Evolutionary conservation across 1,140 invertebrate species (phyloP).

Genomic region (Drosophila miranda): DNA sequence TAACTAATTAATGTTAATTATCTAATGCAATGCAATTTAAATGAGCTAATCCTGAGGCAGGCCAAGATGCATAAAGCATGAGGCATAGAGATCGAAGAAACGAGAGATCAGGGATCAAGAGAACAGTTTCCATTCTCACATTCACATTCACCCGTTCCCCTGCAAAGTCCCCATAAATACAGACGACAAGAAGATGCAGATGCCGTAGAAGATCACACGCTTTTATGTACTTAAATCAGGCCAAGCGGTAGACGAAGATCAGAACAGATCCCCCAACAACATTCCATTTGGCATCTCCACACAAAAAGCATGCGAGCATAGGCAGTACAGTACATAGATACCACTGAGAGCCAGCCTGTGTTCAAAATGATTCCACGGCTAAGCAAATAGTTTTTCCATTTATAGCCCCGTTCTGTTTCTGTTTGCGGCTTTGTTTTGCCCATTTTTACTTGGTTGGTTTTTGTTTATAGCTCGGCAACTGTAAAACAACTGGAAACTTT

Average conservation of each 20-base stretch:
- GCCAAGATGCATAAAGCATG: slow-evolving; percentile 24
- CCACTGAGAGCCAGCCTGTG: slow-evolving; percentile 63
- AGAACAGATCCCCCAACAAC: slow-evolving; percentile 24
- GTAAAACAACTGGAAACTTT: slow-evolving; percentile 30
- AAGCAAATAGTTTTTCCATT: slow-evolving; percentile 32
- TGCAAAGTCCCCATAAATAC: too few relatives aligned
- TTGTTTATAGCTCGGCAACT: slow-evolving; percentile 32
- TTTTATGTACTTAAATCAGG: slow-evolving; percentile 49
- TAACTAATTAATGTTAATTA: slow-evolving; percentile 65
- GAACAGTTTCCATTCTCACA: slow-evolving; percentile 1
- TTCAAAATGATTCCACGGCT: slow-evolving; percentile 42
- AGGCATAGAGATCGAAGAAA: slow-evolving; percentile 13
- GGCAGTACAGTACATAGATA: slow-evolving; percentile 29
- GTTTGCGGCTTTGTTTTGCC: slow-evolving; percentile 54
- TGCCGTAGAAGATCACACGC: slow-evolving; percentile 2
- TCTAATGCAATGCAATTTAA: slow-evolving; percentile 44
- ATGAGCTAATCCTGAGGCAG: slow-evolving; percentile 59
- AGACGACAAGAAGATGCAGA: slow-evolving; percentile 1
- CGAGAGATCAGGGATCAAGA: slow-evolving; percentile 40
- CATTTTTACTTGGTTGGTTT: slow-evolving; percentile 25
- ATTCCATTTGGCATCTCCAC: slow-evolving; percentile 49
- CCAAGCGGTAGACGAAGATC: slow-evolving; percentile 21
- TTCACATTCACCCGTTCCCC: too few relatives aligned
- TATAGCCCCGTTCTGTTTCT: slow-evolving; percentile 42
- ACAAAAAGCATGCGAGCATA: slow-evolving; percentile 7